Evolutionary conservation across 2,888 invertebrate genomes (phyloP).

Genomic region (Lasioglossum vierecki): DNA sequence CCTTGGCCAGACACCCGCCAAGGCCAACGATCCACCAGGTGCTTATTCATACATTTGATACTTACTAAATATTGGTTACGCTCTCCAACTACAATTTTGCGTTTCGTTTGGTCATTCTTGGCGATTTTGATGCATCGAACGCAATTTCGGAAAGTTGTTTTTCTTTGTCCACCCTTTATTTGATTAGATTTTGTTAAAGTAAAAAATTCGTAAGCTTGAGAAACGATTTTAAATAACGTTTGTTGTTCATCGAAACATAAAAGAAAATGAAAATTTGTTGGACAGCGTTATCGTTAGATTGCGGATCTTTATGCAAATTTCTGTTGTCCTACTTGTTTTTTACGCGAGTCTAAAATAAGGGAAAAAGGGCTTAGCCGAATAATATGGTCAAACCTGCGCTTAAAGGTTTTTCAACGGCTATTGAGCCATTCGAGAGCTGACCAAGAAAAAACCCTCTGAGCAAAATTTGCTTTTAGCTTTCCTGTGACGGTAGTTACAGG

Average conservation of each 20-base stretch:
- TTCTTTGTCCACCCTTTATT: not conserved
- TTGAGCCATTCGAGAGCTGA: no score
- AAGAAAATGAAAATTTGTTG: not conserved
- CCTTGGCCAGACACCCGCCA: conserved; percentile 72
- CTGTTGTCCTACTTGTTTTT: not conserved
- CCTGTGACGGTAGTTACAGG: no score
- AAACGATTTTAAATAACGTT: not conserved
- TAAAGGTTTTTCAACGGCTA: no score
- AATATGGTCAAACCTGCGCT: no score
- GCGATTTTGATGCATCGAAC: not conserved
- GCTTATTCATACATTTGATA: conserved; percentile 33
- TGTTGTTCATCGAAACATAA: not conserved
- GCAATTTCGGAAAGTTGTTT: not conserved
- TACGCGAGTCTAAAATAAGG: not conserved
- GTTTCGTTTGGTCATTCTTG: no score
- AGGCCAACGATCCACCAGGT: conserved; percentile 78
- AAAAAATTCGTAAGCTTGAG: not conserved
- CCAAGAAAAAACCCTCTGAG: no score
- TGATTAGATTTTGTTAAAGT: not conserved
- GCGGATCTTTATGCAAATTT: not conserved
- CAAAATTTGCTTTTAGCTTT: no score
- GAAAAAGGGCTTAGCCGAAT: not conserved
- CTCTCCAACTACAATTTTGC: not conserved
- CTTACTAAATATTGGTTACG: not conserved
- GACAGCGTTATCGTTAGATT: not conserved